Base-by-base conservation (phyloP, 2,797 vertebrate genomes). In the Scolopax rusticola region DNA sequence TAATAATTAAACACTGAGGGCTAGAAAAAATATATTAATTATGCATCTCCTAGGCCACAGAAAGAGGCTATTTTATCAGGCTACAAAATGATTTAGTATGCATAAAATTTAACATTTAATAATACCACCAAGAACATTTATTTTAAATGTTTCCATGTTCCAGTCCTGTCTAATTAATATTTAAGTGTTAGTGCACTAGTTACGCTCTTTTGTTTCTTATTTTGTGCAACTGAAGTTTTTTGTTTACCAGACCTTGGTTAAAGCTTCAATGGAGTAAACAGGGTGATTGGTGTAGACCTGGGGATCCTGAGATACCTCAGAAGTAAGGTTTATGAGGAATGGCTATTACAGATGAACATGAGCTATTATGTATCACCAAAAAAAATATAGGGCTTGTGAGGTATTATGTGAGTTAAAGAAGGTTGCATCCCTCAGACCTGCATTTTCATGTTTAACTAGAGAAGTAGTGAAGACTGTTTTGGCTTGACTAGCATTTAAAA, bases 1-100 rank as follows among this genome's bases (percentile, higher is more conserved):
- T 89, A 95, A 94, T 96, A 90, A 95, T 97, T 97, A 83, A 97
- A 95, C 50, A 63, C 0, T 7, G 47, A 65, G 95, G 69, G 69
- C 67, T 93, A 96, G 83, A 84, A 94, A 96, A 86, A 75, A 87
- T 18, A 53, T 33, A 95, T 96, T 93, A 92, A 96, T 96, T 96
- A 96, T 97, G 48, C 59, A 96, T 96, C 81, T 95, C 67, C 71
- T 96, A 76, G 69, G 78, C 70, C 57, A 75, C 61, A 87, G 91
- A 91, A 87, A 47, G 19, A 79, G 86, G 15, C 30, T 77, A 45
- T 88, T 95, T 73, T 86, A 87, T 76, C 75, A 91, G 81, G 43
- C 54, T 90, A 90, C 77, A 89, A 95, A 89, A 84, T 90, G 36
- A 95, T 92, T 95, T 65, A 70, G 32, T 54, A 59, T 84, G 88